Conservation (phyloP, 2,888 invertebrate genomes). For the Agrilus cyanescens region DNA sequence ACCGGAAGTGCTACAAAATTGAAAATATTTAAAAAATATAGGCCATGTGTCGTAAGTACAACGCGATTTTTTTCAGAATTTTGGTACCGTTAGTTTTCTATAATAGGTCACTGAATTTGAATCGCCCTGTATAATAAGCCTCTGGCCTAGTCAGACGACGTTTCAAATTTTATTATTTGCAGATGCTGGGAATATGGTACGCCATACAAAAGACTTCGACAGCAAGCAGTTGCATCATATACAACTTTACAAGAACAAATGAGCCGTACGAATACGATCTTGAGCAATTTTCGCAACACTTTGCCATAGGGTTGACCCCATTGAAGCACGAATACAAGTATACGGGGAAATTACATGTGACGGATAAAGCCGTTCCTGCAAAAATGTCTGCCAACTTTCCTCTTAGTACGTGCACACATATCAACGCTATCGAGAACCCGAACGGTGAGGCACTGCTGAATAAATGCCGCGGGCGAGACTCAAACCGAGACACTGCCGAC, state of each 20-base stretch:
- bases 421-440: no score
- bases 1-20: no score
- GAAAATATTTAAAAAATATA: no score
- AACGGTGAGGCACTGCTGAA: no score
- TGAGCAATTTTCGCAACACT: slow-evolving; percentile 63
- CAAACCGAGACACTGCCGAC: no score
- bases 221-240: slow-evolving; percentile 64
- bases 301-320: slow-evolving; percentile 55
- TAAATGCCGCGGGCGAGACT: no score
- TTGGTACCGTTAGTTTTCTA: no score
- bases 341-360: slow-evolving; percentile 55
- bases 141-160: background rate
- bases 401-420: slow-evolving; percentile 50
- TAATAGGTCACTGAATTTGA: no score
- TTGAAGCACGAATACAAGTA: slow-evolving; percentile 71
- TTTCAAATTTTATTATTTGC: slow-evolving; percentile 18
- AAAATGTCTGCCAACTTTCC: slow-evolving; percentile 69
- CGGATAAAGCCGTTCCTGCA: slow-evolving; percentile 51
- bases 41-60: no score
- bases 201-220: slow-evolving; percentile 75
- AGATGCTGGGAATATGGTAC: slow-evolving; percentile 74
- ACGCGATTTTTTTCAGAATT: no score
- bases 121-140: background rate
- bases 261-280: slow-evolving; percentile 58
- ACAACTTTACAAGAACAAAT: slow-evolving; percentile 60